Evolutionary conservation across 2,797 vertebrate genomes (phyloP).

Genomic region (Dryobates pubescens): DNA sequence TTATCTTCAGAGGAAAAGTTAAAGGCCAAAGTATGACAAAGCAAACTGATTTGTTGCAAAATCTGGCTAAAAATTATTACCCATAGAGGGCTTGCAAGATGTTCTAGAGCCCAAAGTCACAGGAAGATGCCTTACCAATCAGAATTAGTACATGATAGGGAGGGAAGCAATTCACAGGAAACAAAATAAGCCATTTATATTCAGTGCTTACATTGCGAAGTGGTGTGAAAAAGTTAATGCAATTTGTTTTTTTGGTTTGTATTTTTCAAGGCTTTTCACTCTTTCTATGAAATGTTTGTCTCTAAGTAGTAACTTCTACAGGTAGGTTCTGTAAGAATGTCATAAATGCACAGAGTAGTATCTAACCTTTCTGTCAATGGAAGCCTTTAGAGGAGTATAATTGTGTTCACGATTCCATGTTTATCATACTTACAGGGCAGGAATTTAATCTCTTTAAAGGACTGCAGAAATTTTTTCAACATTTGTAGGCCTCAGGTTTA

Average conservation of each 20-base stretch:
- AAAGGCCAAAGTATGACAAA: neutral
- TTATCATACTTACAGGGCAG: neutral
- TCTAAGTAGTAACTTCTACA: neutral
- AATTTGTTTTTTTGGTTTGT: neutral
- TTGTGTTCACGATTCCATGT: neutral
- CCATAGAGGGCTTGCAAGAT: neutral
- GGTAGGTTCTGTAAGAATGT: neutral
- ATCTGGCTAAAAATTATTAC: neutral
- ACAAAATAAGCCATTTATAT: neutral
- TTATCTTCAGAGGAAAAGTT: constrained; percentile 12
- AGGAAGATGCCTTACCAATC: neutral
- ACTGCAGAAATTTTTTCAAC: neutral
- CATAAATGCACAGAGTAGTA: neutral
- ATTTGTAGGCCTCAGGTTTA: neutral
- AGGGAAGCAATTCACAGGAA: neutral
- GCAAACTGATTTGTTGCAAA: neutral
- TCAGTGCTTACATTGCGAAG: neutral
- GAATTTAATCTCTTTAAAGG: neutral
- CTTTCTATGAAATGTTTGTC: neutral
- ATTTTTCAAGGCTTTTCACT: neutral
- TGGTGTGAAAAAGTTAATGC: neutral
- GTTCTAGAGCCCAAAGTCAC: neutral
- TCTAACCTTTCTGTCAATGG: neutral
- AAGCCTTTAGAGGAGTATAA: neutral
- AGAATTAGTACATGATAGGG: neutral